These are phyloP conservation scores for Strongylocentrotus purpuratus DNA, from an alignment of 35 echinoderm and acorn worm species.

Conservation along the genomic window DNA sequence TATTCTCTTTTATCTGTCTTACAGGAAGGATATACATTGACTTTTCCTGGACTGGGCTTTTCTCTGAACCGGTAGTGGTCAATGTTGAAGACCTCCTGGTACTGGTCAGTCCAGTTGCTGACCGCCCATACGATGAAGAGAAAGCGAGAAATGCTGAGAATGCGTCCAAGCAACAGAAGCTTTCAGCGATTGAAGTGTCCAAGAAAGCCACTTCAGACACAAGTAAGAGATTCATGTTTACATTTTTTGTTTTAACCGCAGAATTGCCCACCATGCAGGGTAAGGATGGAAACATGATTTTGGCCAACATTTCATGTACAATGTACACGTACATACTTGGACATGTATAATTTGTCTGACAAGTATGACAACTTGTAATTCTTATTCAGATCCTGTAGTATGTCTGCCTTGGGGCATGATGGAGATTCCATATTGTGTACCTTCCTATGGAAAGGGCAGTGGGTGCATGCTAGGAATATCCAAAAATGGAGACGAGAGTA, in stretches of 20 bases:
- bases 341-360: neutral
- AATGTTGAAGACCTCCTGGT: slow-evolving; percentile 89
- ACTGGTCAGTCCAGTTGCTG: slow-evolving; percentile 76
- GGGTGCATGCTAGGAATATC: neutral
- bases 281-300: neutral
- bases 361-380: neutral
- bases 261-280: too few species aligned
- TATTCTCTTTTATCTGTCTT: neutral
- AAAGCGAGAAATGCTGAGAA: slow-evolving; percentile 67
- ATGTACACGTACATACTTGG: neutral
- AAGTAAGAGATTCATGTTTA: neutral
- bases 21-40: slow-evolving; percentile 81
- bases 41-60: slow-evolving; percentile 87
- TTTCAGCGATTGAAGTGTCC: slow-evolving; percentile 74
- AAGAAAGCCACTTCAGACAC: slow-evolving; percentile 57
- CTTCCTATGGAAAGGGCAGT: neutral
- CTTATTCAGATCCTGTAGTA: neutral
- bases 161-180: slow-evolving; percentile 77
- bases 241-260: neutral
- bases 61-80: slow-evolving; percentile 78
- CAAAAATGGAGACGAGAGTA: too few species aligned
- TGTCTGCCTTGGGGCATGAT: neutral
- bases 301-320: neutral
- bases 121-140: slow-evolving; percentile 87
- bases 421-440: neutral